Base-by-base conservation (phyloP, 1,140 invertebrate species). In the Zaprionus kolodkinae region DNA sequence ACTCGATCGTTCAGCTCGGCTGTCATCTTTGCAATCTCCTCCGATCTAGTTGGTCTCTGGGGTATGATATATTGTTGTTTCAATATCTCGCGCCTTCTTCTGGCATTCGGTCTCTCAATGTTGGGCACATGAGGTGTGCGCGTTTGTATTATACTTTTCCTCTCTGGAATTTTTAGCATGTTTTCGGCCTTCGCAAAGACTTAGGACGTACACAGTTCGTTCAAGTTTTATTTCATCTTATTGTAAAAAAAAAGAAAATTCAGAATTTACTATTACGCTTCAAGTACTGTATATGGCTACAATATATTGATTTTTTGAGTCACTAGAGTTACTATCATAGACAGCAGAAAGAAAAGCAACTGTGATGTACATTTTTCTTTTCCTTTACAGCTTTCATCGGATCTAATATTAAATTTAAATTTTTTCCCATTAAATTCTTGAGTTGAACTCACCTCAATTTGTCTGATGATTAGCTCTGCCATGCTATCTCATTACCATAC, bases 121-220 rank as follows among this genome's bases (percentile, higher is more conserved):
- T 61, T 61, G 1, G 35, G 60, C 0, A 25, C 17, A 17, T 65
- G 71, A 6, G 71, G 64, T 30, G 25, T 33, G 25, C 54, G 7
- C 1, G 56, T 9, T 10, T 27, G 36, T 15, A 66, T 11, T 11
- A 38, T 55, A 27, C 25, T 36, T 17, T 40, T 72, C 55, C 71
- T 68, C 11, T 27, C 56, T 30, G 71, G 71, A 61, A 73, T 55
- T 61, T 68, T 73, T 6, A 73, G 27, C 71, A 73, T 73, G 4
- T 17, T 73, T 45, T 13, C 3, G 9, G 25, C 9, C 5, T 65
- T 0, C 1, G 36, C 1, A 43, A 3, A 3, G 6, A 43, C 40
- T 43, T 43, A 0, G n/a, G 9, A 15, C 13, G 40, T 5, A 6
- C 40, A 15, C 40, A 9, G 7, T 15, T 15, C n/a, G 3, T 45